A percentile compares a stretch with the other conserved stretches of the same genome.
Conservation (phyloP, 2,113 vertebrate species). For the human region DNA sequence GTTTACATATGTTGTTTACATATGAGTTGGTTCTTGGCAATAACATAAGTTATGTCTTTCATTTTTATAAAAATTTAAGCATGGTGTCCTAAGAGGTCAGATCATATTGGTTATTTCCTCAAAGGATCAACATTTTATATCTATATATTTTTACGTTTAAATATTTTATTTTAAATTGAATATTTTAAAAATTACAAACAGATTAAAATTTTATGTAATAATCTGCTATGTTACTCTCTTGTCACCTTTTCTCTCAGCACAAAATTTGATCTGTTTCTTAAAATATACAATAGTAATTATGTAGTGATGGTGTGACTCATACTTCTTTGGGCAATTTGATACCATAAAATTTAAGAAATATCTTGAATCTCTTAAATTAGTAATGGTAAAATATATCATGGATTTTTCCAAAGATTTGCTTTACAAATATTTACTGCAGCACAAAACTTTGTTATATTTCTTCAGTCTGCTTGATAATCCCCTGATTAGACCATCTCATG, state of each 20-base stretch:
- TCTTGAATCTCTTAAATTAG: conserved; percentile 83
- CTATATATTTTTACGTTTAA: too few relatives aligned
- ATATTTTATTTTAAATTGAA: neutral
- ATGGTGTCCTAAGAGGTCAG: neutral
- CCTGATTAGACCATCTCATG: conserved; percentile 83
- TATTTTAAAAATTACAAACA: neutral
- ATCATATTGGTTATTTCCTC: neutral
- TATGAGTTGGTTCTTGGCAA: conserved; percentile 74
- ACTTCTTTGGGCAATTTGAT: conserved; percentile 72
- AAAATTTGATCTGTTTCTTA: conserved; percentile 51
- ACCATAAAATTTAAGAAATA: conserved; percentile 79
- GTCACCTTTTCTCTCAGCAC: conserved; percentile 11
- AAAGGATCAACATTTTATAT: neutral
- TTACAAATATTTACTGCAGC: conserved; percentile 86
- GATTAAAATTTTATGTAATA: neutral
- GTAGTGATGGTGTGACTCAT: neutral
- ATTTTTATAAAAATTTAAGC: conserved; percentile 46
- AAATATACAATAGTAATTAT: neutral
- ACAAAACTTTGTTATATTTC: conserved; percentile 85
- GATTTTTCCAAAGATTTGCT: conserved; percentile 82
- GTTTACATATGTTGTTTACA: conserved; percentile 84
- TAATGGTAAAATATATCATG: conserved; percentile 82
- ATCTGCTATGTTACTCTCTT: neutral
- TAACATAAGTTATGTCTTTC: conserved; percentile 65
- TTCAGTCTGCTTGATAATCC: conserved; percentile 87